Percentiles rank a stretch among this genome's conserved stretches.
phyloP scores from a whole-genome alignment of 2,888 invertebrate genomes.

The Melolontha melolontha region DNA sequence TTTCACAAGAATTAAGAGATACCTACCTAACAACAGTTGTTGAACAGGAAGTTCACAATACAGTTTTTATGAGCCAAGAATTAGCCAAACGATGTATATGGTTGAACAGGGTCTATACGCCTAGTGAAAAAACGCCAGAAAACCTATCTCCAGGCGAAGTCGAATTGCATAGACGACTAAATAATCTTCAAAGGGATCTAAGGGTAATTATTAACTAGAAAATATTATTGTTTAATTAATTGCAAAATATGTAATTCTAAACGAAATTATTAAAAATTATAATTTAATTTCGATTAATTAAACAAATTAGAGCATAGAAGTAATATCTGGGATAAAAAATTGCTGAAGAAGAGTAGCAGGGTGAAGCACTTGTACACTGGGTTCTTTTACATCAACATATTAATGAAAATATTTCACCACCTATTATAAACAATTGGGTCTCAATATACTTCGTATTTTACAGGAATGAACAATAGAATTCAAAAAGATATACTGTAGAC shows the following conservation, averaged over 20 bases:
- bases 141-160: slow-evolving; percentile 69
- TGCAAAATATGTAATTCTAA: too few relatives aligned
- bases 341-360: too few relatives aligned
- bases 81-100: slow-evolving; percentile 84
- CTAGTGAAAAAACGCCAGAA: slow-evolving; percentile 70
- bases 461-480: too few relatives aligned
- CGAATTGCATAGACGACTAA: slow-evolving; percentile 77
- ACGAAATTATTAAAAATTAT: not conserved
- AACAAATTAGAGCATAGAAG: too few relatives aligned
- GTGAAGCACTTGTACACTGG: too few relatives aligned
- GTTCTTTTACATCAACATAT: too few relatives aligned
- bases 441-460: too few relatives aligned
- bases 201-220: slow-evolving; percentile 67
- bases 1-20: slow-evolving; percentile 82
- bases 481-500: too few relatives aligned
- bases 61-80: slow-evolving; percentile 83
- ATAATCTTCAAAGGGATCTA: slow-evolving; percentile 78
- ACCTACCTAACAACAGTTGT: slow-evolving; percentile 85
- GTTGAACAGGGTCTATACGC: slow-evolving; percentile 75
- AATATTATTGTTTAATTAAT: not conserved
- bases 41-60: slow-evolving; percentile 85
- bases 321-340: too few relatives aligned
- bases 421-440: too few relatives aligned
- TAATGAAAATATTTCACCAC: too few relatives aligned
- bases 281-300: too few relatives aligned